Conservation (phyloP, 2,797 vertebrate species). For the Dermochelys coriacea region DNA sequence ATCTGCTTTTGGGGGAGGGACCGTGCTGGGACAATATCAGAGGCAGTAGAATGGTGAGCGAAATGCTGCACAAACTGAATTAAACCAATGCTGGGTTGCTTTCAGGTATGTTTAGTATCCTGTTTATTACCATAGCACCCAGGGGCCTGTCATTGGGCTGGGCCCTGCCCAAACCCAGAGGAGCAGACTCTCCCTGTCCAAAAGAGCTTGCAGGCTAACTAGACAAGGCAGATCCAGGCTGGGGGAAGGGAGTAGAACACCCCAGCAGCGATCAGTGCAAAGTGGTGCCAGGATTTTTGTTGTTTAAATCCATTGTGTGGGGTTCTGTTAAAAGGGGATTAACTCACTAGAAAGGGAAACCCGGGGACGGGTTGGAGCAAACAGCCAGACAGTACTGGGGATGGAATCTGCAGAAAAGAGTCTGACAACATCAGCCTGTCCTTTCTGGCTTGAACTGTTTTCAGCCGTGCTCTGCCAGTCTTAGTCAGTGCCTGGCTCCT, state of each 20-base stretch:
- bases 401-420: background rate
- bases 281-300: too few relatives aligned
- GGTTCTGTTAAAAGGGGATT: background rate
- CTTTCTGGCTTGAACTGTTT: background rate
- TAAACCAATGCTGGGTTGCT: background rate
- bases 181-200: background rate
- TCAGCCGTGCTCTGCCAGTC: background rate
- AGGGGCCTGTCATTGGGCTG: too few relatives aligned
- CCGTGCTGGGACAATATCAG: too few relatives aligned
- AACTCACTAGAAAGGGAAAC: background rate
- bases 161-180: background rate
- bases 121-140: background rate
- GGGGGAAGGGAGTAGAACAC: background rate
- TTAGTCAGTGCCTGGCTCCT: background rate
- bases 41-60: background rate
- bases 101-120: background rate
- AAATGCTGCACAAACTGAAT: background rate
- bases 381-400: background rate
- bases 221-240: background rate
- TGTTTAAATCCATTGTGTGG: background rate
- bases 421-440: too few relatives aligned
- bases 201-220: background rate
- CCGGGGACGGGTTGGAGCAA: background rate
- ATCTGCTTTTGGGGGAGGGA: too few relatives aligned
- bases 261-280: background rate